Evolutionary conservation across 2,113 vertebrate species (phyloP).

Genomic region (Prunella fulvescens): DNA sequence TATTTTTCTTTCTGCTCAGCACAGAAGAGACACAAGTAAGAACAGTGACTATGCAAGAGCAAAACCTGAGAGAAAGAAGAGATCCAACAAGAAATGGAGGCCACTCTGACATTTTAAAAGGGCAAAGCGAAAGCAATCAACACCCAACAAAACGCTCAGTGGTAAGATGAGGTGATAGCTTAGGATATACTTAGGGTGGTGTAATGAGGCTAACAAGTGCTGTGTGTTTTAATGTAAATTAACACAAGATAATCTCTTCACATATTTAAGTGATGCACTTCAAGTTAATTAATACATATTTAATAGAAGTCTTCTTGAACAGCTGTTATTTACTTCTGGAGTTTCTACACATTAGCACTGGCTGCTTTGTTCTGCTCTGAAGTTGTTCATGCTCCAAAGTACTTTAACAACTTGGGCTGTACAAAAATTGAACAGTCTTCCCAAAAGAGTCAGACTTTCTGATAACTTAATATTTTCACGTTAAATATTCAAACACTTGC

Average conservation of each 20-base stretch:
- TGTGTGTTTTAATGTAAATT: constrained; percentile 67
- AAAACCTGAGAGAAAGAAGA: constrained; percentile 13
- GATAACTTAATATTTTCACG: constrained; percentile 68
- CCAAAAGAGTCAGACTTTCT: constrained; percentile 57
- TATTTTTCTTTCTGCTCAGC: not conserved
- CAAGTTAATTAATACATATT: constrained; percentile 73
- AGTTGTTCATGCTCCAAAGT: constrained; percentile 53
- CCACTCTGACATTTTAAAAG: constrained; percentile 67
- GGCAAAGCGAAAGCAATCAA: constrained; percentile 69
- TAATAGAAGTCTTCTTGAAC: constrained; percentile 68
- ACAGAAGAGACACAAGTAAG: not conserved
- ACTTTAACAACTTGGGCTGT: constrained; percentile 40
- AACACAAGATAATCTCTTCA: constrained; percentile 69
- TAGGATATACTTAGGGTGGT: constrained; percentile 36
- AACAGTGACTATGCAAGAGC: not conserved
- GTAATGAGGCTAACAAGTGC: constrained; percentile 64
- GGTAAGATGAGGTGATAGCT: constrained; percentile 46
- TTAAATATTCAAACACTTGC: constrained; percentile 62
- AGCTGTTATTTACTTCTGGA: constrained; percentile 72
- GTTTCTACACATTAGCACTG: constrained; percentile 66
- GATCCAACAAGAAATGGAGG: constrained; percentile 27
- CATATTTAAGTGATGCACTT: constrained; percentile 68
- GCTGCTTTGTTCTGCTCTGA: constrained; percentile 62
- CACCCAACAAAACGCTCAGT: constrained; percentile 37
- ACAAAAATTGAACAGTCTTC: constrained; percentile 49